Percentiles rank a stretch among this genome's conserved stretches.
Conservation (phyloP, 2,797 vertebrate genomes). For the Argya squamiceps region DNA sequence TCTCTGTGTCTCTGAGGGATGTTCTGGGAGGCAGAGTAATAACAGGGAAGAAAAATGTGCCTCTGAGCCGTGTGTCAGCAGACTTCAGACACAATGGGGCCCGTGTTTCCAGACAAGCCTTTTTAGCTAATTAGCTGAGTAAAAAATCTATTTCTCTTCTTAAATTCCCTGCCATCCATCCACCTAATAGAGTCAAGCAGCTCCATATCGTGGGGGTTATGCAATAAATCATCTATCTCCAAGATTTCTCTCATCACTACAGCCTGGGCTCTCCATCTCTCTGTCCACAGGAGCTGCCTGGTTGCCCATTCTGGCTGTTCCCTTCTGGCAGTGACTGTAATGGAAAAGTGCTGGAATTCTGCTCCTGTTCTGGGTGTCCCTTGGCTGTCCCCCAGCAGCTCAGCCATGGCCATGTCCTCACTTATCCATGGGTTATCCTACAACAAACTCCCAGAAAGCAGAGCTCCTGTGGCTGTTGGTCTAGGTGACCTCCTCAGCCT, state of each 20-base stretch:
- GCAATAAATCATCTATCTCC: constrained; percentile 26
- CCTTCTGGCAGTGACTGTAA: background rate
- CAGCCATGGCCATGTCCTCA: fast-evolving
- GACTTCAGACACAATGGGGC: constrained; percentile 55
- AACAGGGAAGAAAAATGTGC: constrained; percentile 42
- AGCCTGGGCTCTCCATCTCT: background rate
- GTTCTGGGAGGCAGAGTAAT: background rate
- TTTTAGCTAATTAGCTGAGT: constrained; percentile 62
- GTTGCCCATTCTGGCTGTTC: background rate
- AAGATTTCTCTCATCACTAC: background rate
- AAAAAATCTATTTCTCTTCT: constrained; percentile 63
- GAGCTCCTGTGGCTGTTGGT: background rate
- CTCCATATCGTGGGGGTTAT: constrained; percentile 6
- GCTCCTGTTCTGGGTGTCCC: background rate
- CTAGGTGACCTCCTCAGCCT: background rate
- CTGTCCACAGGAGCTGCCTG: background rate
- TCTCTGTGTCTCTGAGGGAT: background rate
- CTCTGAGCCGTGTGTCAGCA: constrained; percentile 20
- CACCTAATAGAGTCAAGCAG: constrained; percentile 47
- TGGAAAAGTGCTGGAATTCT: background rate
- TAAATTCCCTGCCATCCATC: constrained; percentile 56
- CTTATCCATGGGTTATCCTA: background rate
- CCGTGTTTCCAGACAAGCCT: constrained; percentile 53
- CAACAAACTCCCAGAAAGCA: background rate
- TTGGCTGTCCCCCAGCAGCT: background rate